phyloP scores from a whole-genome alignment of 2,113 vertebrate species.

The Podarcis muralis region DNA sequence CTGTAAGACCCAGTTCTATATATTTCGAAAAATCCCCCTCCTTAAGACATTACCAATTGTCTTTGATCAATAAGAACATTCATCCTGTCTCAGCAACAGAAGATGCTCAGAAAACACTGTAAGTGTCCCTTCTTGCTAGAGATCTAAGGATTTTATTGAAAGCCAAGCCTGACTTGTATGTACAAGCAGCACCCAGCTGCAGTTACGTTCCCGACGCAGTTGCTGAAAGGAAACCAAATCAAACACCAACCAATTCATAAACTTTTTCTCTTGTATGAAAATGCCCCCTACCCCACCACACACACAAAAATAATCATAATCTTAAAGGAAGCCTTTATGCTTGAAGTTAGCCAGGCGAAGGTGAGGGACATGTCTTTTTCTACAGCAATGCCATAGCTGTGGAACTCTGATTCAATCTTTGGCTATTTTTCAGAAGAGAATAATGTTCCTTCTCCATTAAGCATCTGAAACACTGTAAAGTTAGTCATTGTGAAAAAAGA shows the following conservation, averaged over 20 bases:
- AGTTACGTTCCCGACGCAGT: background rate
- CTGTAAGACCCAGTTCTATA: constrained; percentile 12
- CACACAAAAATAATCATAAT: background rate
- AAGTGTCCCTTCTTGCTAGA: background rate
- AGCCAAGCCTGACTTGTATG: background rate
- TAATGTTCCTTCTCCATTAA: background rate
- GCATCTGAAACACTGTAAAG: background rate
- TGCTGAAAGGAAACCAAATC: constrained; percentile 36
- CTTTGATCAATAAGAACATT: constrained; percentile 23
- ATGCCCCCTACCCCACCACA: background rate
- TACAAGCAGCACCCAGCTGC: background rate
- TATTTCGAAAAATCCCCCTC: background rate
- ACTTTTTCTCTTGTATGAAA: rapidly evolving
- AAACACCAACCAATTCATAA: background rate
- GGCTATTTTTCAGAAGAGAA: background rate
- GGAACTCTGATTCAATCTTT: background rate
- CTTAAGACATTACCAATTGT: constrained; percentile 16
- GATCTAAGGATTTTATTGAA: background rate
- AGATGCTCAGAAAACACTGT: background rate
- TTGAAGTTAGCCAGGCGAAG: background rate
- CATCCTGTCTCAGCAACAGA: background rate
- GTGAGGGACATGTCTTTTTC: too few species aligned
- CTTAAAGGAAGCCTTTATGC: background rate
- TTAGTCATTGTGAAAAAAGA: too few species aligned
- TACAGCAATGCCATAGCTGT: background rate